Conservation (phyloP, 2,888 invertebrate species). For the Salpingus planirostris region DNA sequence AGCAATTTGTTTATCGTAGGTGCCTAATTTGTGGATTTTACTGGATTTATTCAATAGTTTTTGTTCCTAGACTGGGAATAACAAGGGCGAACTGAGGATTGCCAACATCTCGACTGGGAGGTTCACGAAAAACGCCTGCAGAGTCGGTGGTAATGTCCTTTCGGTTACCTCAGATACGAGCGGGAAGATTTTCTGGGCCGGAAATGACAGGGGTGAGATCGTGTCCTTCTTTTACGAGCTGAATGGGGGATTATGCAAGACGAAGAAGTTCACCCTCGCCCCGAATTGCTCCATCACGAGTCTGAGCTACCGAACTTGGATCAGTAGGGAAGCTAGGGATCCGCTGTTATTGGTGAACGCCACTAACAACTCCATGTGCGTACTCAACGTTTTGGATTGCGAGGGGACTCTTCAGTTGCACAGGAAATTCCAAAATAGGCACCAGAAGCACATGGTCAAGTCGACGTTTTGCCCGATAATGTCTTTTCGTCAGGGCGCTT, state of each 20-base stretch:
- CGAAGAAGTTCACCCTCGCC: slow-evolving; percentile 28
- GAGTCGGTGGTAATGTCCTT: slow-evolving; percentile 53
- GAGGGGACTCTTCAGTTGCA: slow-evolving; percentile 59
- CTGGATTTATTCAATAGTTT: slow-evolving; percentile 5
- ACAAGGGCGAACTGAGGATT: slow-evolving; percentile 64
- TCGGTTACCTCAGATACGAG: slow-evolving; percentile 69
- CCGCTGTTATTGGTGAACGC: slow-evolving; percentile 72
- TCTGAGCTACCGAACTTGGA: slow-evolving; percentile 73
- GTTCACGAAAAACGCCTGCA: slow-evolving; percentile 55
- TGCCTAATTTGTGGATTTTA: neutral
- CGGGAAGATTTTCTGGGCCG: slow-evolving; percentile 73
- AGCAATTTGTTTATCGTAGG: slow-evolving; percentile 81
- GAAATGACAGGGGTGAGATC: slow-evolving; percentile 57
- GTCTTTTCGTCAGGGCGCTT: slow-evolving; percentile 74
- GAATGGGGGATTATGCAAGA: slow-evolving; percentile 31
- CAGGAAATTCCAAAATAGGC: slow-evolving; percentile 57
- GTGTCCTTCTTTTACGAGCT: slow-evolving; percentile 34
- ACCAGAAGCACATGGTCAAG: slow-evolving; percentile 51
- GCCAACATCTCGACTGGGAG: slow-evolving; percentile 81
- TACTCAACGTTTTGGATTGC: slow-evolving; percentile 57
- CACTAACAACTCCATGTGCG: slow-evolving; percentile 62
- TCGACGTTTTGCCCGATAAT: slow-evolving; percentile 81
- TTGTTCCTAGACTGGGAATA: slow-evolving; percentile 54
- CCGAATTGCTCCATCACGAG: slow-evolving; percentile 51
- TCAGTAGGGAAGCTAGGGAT: slow-evolving; percentile 56